Percentiles rank a stretch among this genome's conserved stretches.
Conservation (phyloP, 2,797 vertebrate genomes). For the Platyrinchus mystaceus region DNA sequence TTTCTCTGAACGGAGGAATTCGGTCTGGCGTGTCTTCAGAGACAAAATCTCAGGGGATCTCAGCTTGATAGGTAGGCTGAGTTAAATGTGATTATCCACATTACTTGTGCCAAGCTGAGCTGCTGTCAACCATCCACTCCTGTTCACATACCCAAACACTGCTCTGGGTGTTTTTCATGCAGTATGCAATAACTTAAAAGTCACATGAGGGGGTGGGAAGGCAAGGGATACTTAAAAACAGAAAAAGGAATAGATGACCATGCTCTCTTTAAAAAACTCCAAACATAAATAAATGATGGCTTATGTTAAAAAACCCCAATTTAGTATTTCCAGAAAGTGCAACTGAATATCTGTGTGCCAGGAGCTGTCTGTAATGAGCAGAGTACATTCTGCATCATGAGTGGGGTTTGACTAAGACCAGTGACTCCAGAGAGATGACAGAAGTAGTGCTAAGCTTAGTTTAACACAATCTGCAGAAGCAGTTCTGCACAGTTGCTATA, state of each 20-base stretch:
- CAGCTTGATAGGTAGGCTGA: neutral
- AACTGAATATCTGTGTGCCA: neutral
- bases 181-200: neutral
- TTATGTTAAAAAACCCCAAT: neutral
- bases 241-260: neutral
- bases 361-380: neutral
- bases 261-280: neutral
- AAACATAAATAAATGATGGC: neutral
- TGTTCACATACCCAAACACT: neutral
- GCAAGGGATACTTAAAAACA: neutral
- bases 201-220: neutral
- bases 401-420: neutral
- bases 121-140: neutral
- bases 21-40: neutral
- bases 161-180: neutral
- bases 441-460: constrained; percentile 55
- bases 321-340: neutral
- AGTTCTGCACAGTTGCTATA: constrained; percentile 63
- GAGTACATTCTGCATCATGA: constrained; percentile 1
- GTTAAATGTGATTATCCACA: neutral
- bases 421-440: neutral
- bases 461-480: constrained; percentile 61
- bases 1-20: neutral
- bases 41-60: neutral
- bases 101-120: neutral